Evolutionary conservation across 2,888 invertebrate species (phyloP), one percentile per base, ranked within the genome.

Genomic region (Alloplasta piceator): DNA sequence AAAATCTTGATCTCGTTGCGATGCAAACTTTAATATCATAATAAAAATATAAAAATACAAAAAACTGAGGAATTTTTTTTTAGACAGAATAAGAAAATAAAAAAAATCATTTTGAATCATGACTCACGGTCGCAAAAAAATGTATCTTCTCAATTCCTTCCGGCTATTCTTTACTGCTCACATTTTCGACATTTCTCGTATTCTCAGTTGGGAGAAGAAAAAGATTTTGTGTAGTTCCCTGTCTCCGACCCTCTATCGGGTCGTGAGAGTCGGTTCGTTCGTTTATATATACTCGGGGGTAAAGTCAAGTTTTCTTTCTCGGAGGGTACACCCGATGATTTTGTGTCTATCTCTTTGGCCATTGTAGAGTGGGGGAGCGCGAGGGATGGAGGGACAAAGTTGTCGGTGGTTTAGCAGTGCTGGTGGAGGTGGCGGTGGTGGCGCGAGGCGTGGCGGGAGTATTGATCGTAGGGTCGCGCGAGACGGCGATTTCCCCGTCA

Each of bases 401-500:
- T 60, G 70, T 52, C 43, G 55, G 73, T 16, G 68, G 46, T 36
- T 26, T 26, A 26, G 26, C 26, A 55, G 55, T 67, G 52, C 6
- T 43, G 43, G 43, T 10, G 58, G 5, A 14, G 70, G 60, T 39
- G 60, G 67, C 50, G 55, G 66, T 61, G 80, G 76, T 43, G 68
- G 76, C 43, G 71, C 80, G 80, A 80, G 80, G 80, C 80, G 80
- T 80, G 80, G 80, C 80, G 80, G 80, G 80, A 80, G 80, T 80
- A 80, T 80, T 80, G 80, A 80, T 80, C 80, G 80, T 80, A 80
- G 80, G 73, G 64, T 60, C 26, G 26, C 26, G 67, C 80, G 80
- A 80, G 80, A 76, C 80, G 80, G 80, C 80, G 76, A 80, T 80
- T 80, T 80, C 72, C 63, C 80, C 56, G 70, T 64, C 67, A 50